Evolutionary conservation across 2,113 vertebrate genomes (phyloP), one percentile per base, ranked within the genome.

Genomic region (Falcunculus frontatus): DNA sequence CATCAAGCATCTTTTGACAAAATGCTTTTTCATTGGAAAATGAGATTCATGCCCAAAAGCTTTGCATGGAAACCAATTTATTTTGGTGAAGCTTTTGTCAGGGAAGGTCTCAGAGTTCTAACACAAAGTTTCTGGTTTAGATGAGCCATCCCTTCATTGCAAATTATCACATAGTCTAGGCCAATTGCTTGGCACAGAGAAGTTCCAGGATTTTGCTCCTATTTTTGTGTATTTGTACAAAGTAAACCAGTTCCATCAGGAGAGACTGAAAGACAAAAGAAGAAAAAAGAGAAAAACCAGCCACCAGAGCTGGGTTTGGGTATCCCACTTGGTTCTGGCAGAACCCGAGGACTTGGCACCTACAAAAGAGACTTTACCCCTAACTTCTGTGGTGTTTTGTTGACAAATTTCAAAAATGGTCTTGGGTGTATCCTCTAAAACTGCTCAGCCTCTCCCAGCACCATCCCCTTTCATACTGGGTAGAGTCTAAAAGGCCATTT

Each of bases 1-100:
- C 87, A 78, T 82, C 88, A 89, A 83, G 68, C 68, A 59, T 37
- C 83, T 84, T 95, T 91, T n/a, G 80, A 73, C 56, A 85, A 88
- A 70, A 77, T 10, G 27, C 30, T 70, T 90, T 86, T 69, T 55
- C 47, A 6, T 20, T 78, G 72, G 68, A 84, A 87, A 93, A 86
- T 1, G 18, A 92, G 29, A 63, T 59, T 70, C 47, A 44, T 72
- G 81, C 68, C 30, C 83, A 63, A 30, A 93, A 30, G 42, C 69
- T 81, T 33, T 74, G 42, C 80, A 84, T 16, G 76, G 79, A 95
- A 92, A 76, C 60, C 3, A 29, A 70, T 49, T 87, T 72, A 59
- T 90, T 93, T 90, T 86, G 33, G 37, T 65, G 75, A 50, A 77
- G 35, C 7, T 77, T 67, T 70, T 88, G 39, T 42, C 52, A 77